Percentiles rank a stretch among this genome's conserved stretches.
phyloP scores from a whole-genome alignment of 2,888 invertebrate species.

The Anoncus sp. region DNA sequence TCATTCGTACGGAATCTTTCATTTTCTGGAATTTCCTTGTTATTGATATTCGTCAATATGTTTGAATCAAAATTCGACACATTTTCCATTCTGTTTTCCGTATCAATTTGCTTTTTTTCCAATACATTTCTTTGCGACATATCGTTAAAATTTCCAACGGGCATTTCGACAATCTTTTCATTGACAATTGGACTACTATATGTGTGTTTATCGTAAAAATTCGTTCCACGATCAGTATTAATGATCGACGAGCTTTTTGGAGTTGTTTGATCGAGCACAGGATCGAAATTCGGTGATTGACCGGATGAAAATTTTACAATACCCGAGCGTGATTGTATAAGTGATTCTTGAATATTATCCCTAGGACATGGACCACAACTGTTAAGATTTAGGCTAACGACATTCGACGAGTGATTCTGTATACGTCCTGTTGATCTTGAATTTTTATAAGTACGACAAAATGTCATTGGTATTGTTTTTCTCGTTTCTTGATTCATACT shows the following conservation, averaged over 20 bases:
- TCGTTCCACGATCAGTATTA: slow-evolving; percentile 3
- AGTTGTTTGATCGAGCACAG: slow-evolving; percentile 26
- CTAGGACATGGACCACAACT: slow-evolving; percentile 55
- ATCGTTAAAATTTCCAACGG: background rate
- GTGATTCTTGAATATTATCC: slow-evolving; percentile 57
- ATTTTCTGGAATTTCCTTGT: background rate
- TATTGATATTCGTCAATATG: background rate
- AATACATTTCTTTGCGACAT: background rate
- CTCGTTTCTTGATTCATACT: slow-evolving; percentile 71
- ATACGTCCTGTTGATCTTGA: slow-evolving; percentile 30
- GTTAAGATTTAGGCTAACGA: slow-evolving; percentile 60
- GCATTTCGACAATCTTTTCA: background rate
- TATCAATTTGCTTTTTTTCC: background rate
- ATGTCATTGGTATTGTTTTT: slow-evolving; percentile 69
- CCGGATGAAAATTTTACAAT: slow-evolving; percentile 24
- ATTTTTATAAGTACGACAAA: slow-evolving; percentile 67
- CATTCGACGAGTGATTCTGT: slow-evolving; percentile 52
- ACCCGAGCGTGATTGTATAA: slow-evolving; percentile 62
- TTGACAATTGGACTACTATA: background rate
- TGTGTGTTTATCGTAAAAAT: background rate
- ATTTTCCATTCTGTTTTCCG: slow-evolving; percentile 15
- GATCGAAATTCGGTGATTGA: slow-evolving; percentile 48
- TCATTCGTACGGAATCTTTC: too few relatives aligned
- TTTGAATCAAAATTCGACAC: background rate
- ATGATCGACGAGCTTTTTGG: slow-evolving; percentile 18